Base-by-base conservation (phyloP, 2,797 vertebrate species). In the Pseudochaenichthys georgianus region DNA sequence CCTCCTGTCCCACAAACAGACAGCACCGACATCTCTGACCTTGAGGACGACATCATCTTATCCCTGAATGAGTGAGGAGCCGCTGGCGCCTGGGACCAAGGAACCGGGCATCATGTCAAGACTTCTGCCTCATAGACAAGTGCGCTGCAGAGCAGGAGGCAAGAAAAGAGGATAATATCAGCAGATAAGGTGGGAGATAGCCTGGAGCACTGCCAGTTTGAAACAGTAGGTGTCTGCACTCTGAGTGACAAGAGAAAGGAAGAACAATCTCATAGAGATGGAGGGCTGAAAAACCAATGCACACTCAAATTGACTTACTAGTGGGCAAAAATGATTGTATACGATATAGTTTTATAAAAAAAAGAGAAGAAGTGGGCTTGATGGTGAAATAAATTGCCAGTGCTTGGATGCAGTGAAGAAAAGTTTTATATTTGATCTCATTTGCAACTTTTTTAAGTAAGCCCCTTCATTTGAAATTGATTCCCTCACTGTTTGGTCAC, bases 21-120 rank as follows among this genome's bases (percentile, higher is more conserved):
- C 94, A 98, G 96, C 94, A 98, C 97, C 0, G 98, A 99, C 92
- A 98, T 61, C 95, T 99, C 98, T 0, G 98, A 99, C 94, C 93
- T 99, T 89, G 98, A 99, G 93, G 98, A 99, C 69, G 98, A 99
- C 95, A 99, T 99, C 91, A 98, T 99, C 91, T 94, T 99, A 71
- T 96, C 98, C 87, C 94, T 99, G 92, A 95, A 94, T 19, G 93
- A 95, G 85, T 95, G 91, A 93, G 72, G 67, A 71, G 59, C 43
- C 59, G 9, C 28, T 11, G 10, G 52, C 70, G 13, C 68, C 64
- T 16, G 65, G 70, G 68, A 77, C 42, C 1, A 48, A 61, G 52
- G 42, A 75, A 55, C 76, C n/a, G 38, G 88, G 77, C 73, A 38
- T 65, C 70, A 9, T 45, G 77, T 89, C 86, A 72, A 70, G 61